Percentiles rank a stretch among this genome's conserved stretches.
Evolutionary conservation across 2,888 invertebrate genomes (phyloP).

Genomic region (Drosophila formosana): DNA sequence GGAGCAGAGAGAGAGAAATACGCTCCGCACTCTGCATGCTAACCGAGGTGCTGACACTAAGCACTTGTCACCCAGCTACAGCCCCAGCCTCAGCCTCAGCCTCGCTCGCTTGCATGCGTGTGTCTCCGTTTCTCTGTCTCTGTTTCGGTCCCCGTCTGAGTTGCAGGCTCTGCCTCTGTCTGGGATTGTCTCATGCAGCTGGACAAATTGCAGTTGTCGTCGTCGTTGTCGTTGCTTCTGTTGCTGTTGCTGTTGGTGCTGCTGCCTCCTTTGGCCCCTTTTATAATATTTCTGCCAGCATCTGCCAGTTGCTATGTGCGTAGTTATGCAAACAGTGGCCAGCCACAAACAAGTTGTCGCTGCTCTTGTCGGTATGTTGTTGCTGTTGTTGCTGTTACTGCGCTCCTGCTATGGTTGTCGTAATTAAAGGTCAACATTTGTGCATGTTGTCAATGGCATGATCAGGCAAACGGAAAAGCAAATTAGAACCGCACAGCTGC

Average conservation of each 20-base stretch:
- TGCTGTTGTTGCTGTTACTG: conserved; percentile 29
- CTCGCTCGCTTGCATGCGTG: conserved; percentile 48
- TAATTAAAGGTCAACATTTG: conserved; percentile 83
- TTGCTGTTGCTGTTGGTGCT: conserved; percentile 21
- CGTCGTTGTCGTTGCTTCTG: conserved; percentile 53
- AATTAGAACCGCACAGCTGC: conserved; percentile 23
- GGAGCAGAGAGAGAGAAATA: conserved; percentile 15
- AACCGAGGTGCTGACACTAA: conserved; percentile 81
- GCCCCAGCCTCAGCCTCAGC: conserved; percentile 3
- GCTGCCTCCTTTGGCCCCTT: conserved; percentile 52
- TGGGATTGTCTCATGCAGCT: conserved; percentile 69
- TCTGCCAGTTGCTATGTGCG: conserved; percentile 67
- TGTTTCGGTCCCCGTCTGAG: conserved; percentile 23
- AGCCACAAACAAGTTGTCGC: conserved; percentile 70
- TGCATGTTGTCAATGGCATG: conserved; percentile 76
- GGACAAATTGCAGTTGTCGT: conserved; percentile 81
- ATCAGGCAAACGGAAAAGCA: conserved; percentile 49
- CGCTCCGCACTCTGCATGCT: conserved; percentile 67
- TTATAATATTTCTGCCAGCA: conserved; percentile 54
- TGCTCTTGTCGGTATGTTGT: conserved; percentile 38
- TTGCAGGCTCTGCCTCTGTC: conserved; percentile 20
- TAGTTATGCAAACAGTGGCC: conserved; percentile 80
- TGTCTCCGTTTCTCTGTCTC: conserved; percentile 30
- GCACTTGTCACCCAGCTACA: conserved; percentile 79
- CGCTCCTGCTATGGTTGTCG: conserved; percentile 62